Percentiles rank a stretch among this genome's conserved stretches.
Conservation (phyloP, 2,113 vertebrate species). For the Anolis carolinensis region DNA sequence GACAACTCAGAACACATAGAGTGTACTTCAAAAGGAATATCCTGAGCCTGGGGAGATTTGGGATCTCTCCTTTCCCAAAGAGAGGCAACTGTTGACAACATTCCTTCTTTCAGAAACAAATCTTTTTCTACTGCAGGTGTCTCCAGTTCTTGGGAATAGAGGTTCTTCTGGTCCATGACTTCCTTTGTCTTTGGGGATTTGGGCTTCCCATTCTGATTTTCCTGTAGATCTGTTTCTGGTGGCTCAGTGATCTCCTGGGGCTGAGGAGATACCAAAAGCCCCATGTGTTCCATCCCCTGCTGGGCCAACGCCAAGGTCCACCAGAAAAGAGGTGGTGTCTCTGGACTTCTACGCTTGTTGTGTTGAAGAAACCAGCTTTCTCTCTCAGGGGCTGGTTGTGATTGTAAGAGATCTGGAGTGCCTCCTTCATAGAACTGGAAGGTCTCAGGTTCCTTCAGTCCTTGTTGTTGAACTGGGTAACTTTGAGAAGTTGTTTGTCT, state of each 20-base stretch:
- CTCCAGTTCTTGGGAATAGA: not conserved
- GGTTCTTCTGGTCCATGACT: not conserved
- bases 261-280: not conserved
- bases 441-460: not conserved
- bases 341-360: not conserved
- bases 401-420: not conserved
- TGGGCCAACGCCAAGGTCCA: conserved; percentile 1
- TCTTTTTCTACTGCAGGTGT: not conserved
- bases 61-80: not conserved
- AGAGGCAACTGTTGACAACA: too few species aligned
- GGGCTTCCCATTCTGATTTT: not conserved
- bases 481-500: not conserved
- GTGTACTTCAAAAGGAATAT: not conserved
- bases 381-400: not conserved
- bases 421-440: not conserved
- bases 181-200: not conserved
- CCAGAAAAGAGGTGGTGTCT: conserved; percentile 28
- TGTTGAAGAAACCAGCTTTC: not conserved
- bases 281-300: not conserved
- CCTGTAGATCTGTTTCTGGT: not conserved
- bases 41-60: not conserved
- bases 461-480: not conserved
- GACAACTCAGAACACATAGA: not conserved
- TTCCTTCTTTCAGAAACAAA: not conserved
- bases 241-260: not conserved